phyloP scores from a whole-genome alignment of 1,140 invertebrate species.

The Eubasilissa regina region DNA sequence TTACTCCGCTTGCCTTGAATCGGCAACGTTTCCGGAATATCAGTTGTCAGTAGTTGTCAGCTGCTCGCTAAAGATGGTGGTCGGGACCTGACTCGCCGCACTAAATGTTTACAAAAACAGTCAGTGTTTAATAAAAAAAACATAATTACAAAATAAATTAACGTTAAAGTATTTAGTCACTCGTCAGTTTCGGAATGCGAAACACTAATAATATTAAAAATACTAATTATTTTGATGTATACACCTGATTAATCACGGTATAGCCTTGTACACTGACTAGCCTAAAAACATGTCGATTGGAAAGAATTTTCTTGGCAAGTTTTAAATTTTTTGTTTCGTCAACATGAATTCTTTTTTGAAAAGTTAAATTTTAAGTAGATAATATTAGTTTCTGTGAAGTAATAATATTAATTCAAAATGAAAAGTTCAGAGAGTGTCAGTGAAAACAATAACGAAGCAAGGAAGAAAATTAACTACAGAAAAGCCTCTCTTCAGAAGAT shows the following conservation, averaged over 20 bases:
- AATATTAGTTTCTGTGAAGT: neutral
- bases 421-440: slow-evolving; percentile 33
- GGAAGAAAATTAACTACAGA: slow-evolving; percentile 45
- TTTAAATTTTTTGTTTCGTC: no score
- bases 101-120: neutral
- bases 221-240: neutral
- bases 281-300: no score
- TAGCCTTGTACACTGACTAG: neutral
- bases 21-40: neutral
- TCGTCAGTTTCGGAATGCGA: no score
- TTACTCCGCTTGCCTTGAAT: neutral
- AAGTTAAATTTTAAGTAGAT: neutral
- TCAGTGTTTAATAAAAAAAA: neutral
- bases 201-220: neutral
- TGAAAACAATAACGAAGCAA: slow-evolving; percentile 24
- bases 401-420: slow-evolving; percentile 10
- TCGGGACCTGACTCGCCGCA: neutral
- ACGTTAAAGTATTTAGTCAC: neutral
- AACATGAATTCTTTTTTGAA: no score
- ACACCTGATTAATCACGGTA: neutral
- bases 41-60: slow-evolving; percentile 32
- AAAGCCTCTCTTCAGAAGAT: slow-evolving; percentile 45
- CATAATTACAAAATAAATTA: neutral
- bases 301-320: no score
- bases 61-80: slow-evolving; percentile 24